Percentiles rank a stretch among this genome's conserved stretches.
These are phyloP conservation scores for Sylvilagus floridanus DNA, from an alignment of 2,797 vertebrate genomes.

Conservation along the genomic window DNA sequence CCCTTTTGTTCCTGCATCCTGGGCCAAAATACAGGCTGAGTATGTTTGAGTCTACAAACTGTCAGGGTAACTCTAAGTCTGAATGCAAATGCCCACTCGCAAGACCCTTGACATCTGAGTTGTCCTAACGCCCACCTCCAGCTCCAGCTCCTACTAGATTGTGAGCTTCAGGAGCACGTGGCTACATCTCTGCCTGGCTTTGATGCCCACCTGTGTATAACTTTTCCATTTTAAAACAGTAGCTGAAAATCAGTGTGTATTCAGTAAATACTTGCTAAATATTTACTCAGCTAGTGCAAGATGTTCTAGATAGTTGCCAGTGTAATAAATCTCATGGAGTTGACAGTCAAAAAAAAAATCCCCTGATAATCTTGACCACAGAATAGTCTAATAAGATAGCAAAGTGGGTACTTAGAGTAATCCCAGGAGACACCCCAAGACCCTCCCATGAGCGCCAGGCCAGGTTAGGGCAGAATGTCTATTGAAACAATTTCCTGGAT, in stretches of 20 bases:
- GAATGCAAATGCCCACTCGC: not conserved
- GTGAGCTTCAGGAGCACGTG: not conserved
- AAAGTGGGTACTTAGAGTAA: not conserved
- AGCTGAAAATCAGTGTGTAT: conserved; percentile 9
- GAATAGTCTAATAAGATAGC: not conserved
- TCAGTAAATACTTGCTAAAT: conserved; percentile 3
- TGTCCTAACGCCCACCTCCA: not conserved
- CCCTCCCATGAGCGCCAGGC: not conserved
- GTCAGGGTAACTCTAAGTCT: not conserved
- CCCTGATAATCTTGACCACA: not conserved
- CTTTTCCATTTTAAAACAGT: conserved; percentile 22
- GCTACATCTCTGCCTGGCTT: not conserved
- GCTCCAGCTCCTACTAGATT: not conserved
- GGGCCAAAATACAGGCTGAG: not conserved
- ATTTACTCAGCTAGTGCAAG: not conserved
- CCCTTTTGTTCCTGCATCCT: not conserved
- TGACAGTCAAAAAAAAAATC: not conserved
- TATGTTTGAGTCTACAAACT: not conserved
- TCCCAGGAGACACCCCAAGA: not conserved
- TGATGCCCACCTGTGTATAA: not conserved
- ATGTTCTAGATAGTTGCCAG: not conserved
- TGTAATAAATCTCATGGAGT: conserved; percentile 2
- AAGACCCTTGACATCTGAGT: not conserved
- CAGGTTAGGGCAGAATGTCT: not conserved
- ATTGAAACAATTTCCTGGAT: not conserved